phyloP scores from a whole-genome alignment of 2,888 invertebrate genomes.

The Celastrina argiolus region DNA sequence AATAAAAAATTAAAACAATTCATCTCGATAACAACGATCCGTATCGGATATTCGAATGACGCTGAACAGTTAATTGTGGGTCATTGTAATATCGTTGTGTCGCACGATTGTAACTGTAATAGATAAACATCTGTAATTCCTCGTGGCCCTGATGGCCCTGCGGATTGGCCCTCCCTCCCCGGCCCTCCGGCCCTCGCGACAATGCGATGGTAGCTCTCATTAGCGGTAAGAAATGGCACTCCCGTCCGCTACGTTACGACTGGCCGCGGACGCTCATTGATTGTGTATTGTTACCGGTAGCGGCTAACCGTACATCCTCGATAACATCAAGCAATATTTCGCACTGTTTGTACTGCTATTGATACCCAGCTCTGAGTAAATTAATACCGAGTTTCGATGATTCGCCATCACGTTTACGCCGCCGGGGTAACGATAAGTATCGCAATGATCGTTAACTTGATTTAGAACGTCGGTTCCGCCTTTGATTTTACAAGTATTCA shows the following conservation, averaged over 20 bases:
- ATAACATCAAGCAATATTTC: slow-evolving; percentile 41
- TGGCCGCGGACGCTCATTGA: slow-evolving; percentile 54
- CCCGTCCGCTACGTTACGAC: slow-evolving; percentile 52
- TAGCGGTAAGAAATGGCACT: slow-evolving; percentile 58
- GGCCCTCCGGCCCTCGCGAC: slow-evolving; percentile 40
- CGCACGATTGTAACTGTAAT: slow-evolving; percentile 30
- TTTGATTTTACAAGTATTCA: slow-evolving; percentile 23
- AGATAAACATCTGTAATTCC: slow-evolving; percentile 36
- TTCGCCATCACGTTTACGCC: slow-evolving; percentile 53
- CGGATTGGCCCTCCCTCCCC: slow-evolving; percentile 36
- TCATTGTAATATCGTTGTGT: slow-evolving; percentile 23
- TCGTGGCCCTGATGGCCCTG: slow-evolving; percentile 41
- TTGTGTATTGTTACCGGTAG: slow-evolving; percentile 53
- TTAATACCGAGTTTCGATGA: slow-evolving; percentile 64
- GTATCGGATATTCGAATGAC: slow-evolving; percentile 2
- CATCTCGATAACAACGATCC: neutral
- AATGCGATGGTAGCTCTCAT: slow-evolving; percentile 54
- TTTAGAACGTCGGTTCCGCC: slow-evolving; percentile 53
- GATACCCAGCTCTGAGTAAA: slow-evolving; percentile 35
- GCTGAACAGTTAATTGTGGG: slow-evolving; percentile 21
- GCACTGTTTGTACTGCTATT: slow-evolving; percentile 23
- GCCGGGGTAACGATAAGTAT: slow-evolving; percentile 60
- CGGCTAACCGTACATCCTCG: slow-evolving; percentile 48
- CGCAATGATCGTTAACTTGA: slow-evolving; percentile 52
- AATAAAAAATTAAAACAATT: neutral